Evolutionary conservation across 2,888 invertebrate genomes (phyloP), one percentile per base, ranked within the genome.

Genomic region (Zootermopsis nevadensis): DNA sequence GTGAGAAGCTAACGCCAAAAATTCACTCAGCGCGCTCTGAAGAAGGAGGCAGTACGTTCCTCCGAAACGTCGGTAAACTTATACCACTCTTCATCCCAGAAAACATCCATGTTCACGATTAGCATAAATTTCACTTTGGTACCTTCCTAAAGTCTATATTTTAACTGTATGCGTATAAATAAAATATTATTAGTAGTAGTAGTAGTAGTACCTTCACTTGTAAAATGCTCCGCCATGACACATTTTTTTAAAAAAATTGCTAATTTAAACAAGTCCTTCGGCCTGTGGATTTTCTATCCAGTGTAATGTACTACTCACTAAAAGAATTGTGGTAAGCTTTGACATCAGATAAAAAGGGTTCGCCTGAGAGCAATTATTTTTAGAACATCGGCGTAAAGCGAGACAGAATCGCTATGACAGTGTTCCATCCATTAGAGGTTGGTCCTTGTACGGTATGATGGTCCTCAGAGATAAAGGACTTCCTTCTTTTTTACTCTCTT

Each of bases 251-350:
- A 53, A 53, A 53, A 60, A 60, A 60, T 60, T 27, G 60, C n/a
- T 60, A 60, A 60, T n/a, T n/a, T 15, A 27, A 27, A n/a, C 12
- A n/a, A n/a, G 27, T 2, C n/a, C n/a, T 27, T n/a, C 10, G 15
- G n/a, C 60, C 60, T 60, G n/a, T n/a, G 60, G n/a, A 60, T 60
- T 60, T n/a, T n/a, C n/a, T 60, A 60, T 60, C 60, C n/a, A 60
- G 60, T 8, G 27, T 27, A 27, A 60, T 60, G 60, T 60, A 60
- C n/a, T n/a, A n/a, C 60, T 60, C n/a, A 27, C n/a, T 27, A 27
- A 60, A 60, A 60, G 60, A 15, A 60, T 60, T 60, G 60, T 27
- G 60, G 60, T 60, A 27, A 60, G 60, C 60, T 60, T 60, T 60
- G 48, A 48, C 48, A 48, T 48, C 48, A 48, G 48, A 48, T 19